These are phyloP conservation scores for Nebria brevicollis DNA, from an alignment of 2,888 invertebrate genomes.

Conservation along the genomic window DNA sequence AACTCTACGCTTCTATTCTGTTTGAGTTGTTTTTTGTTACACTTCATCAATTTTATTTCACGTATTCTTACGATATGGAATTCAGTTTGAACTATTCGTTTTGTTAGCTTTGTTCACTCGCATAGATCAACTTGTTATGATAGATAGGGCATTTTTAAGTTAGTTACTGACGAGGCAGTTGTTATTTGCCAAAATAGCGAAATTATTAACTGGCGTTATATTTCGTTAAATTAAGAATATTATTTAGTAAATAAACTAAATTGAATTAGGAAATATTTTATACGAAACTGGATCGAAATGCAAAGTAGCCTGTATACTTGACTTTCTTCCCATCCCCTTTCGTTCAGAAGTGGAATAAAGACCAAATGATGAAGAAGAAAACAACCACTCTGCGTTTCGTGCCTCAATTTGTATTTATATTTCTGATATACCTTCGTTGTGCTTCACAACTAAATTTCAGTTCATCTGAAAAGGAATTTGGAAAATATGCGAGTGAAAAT, in stretches of 20 bases:
- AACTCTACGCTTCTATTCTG: neutral
- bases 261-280: no score
- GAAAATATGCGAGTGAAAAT: neutral
- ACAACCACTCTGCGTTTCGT: neutral
- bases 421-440: conserved; percentile 16
- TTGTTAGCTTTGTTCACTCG: neutral
- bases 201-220: no score
- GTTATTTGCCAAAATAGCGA: no score
- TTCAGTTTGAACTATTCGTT: neutral
- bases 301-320: neutral
- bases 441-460: conserved; percentile 7
- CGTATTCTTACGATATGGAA: neutral
- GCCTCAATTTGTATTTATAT: conserved; percentile 22
- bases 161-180: no score
- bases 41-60: neutral
- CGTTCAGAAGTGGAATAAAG: neutral
- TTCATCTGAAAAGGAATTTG: neutral
- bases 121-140: neutral
- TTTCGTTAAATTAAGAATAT: no score
- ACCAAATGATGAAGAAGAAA: neutral
- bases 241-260: no score
- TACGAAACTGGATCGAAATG: neutral
- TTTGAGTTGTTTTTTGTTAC: neutral
- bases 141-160: no score
- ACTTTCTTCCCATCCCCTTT: neutral